Base-by-base conservation (phyloP, 2,797 vertebrate species). In the Rhynchonycteris naso region DNA sequence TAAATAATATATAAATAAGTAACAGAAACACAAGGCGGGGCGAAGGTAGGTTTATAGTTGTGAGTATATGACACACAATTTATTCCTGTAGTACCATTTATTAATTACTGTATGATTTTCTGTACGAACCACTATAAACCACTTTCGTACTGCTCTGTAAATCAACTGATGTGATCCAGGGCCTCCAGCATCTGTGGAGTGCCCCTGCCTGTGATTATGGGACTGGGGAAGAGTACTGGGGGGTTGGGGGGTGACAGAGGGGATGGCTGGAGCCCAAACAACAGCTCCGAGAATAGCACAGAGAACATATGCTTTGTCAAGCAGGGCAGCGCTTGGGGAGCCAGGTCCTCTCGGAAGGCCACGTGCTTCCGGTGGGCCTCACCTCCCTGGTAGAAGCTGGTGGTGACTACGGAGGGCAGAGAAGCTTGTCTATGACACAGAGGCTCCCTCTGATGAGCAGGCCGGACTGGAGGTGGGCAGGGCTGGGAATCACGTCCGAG, bases 311-410 rank as follows among this genome's bases (percentile, higher is more conserved):
- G 9, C 14, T 83, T 71, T 22, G 8, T 59, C n/a, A 47, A 43
- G 30, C 24, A 72, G 21, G 18, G 30, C 8, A 43, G 63, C n/a
- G 61, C 38, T 89, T 59, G 15, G 15, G 52, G 6, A 18, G 10
- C 0, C 2, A 86, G 15, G 30, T 2, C 1, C 30, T 26, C 4
- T 50, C 72, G 24, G 76, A 61, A 47, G 75, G 28, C 30, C 47
- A 12, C 2, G 1, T 2, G 5, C 9, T 63, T 79, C 54, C 38
- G 22, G 24, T 66, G 68, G 24, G 1, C 26, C 30, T 84, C 15
- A 1, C 12, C 0, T 26, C 87, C 24, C 4, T 7, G 30, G 11
- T 28, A 21, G n/a, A 21, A 68, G 15, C 1, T 18, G 35, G 6
- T 2, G 1, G 1, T 7, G 21, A 3, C 3, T 47, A 61, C 10